Conservation (phyloP, 2,797 vertebrate genomes). For the Vipera ursinii region DNA sequence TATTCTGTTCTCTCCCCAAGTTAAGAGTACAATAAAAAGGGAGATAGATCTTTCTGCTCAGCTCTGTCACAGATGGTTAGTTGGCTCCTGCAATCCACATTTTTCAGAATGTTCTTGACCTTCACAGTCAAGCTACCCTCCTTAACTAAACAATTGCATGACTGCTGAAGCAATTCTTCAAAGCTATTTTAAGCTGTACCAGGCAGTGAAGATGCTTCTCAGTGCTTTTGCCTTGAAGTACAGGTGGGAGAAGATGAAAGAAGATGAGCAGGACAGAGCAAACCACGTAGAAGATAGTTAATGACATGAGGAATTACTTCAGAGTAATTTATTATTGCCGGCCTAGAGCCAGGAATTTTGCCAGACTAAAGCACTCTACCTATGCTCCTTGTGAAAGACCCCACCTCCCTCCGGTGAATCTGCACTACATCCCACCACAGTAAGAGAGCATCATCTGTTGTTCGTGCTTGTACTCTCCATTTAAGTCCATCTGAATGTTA, state of each 20-base stretch:
- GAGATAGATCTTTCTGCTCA: neutral
- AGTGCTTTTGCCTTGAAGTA: neutral
- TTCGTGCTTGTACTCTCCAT: neutral
- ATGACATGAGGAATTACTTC: neutral
- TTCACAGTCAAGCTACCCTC: neutral
- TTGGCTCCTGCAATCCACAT: neutral
- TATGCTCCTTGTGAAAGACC: neutral
- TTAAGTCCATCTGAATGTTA: neutral
- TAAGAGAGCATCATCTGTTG: neutral
- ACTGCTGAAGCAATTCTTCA: conserved; percentile 18
- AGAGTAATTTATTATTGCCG: neutral
- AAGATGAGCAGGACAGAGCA: neutral
- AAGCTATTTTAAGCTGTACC: conserved; percentile 27
- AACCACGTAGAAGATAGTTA: neutral
- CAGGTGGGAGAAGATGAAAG: too few relatives aligned
- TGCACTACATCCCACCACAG: neutral
- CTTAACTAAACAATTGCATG: conserved; percentile 2
- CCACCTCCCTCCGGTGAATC: neutral
- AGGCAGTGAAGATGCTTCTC: conserved; percentile 2
- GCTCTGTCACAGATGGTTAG: neutral
- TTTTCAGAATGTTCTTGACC: conserved; percentile 2
- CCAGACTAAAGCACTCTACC: neutral
- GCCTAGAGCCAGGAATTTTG: neutral
- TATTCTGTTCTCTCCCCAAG: neutral
- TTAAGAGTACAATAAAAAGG: neutral